phyloP scores from a whole-genome alignment of 2,113 vertebrate species.

The Acanthochromis polyacanthus region DNA sequence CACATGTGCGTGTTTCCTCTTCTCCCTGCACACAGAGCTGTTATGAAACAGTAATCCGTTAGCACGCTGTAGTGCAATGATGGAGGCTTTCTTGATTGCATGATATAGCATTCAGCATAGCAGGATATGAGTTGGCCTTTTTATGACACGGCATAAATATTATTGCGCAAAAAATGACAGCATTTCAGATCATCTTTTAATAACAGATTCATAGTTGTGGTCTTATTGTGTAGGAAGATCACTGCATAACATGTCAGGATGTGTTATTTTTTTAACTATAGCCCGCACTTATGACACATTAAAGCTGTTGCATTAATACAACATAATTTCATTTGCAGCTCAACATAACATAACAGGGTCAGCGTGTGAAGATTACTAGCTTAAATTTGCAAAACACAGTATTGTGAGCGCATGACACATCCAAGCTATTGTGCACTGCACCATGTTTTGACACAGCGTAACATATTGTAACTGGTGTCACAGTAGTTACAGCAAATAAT shows the following conservation, averaged over 20 bases:
- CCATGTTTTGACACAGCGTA: too few species aligned
- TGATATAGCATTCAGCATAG: constrained; percentile 18
- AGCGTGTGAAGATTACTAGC: background rate
- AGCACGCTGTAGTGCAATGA: background rate
- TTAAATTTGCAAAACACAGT: background rate
- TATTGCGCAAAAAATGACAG: background rate
- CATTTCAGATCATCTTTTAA: background rate
- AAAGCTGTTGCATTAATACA: background rate
- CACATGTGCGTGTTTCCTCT: constrained; percentile 45
- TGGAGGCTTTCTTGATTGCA: constrained; percentile 18
- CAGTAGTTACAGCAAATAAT: background rate
- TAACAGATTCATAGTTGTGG: background rate
- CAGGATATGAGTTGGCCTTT: background rate
- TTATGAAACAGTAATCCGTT: constrained; percentile 53
- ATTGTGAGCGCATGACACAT: too few species aligned
- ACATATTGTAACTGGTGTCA: background rate
- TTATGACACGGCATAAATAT: constrained; percentile 1
- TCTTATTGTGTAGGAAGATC: background rate
- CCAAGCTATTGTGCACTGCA: too few species aligned
- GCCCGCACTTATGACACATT: background rate
- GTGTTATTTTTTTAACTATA: background rate
- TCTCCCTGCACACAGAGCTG: constrained; percentile 21
- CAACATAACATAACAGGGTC: background rate
- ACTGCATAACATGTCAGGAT: too few species aligned
- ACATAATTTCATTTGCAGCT: background rate